Evolutionary conservation across 2,888 invertebrate species (phyloP).

Genomic region (Mechanitis messenoides): DNA sequence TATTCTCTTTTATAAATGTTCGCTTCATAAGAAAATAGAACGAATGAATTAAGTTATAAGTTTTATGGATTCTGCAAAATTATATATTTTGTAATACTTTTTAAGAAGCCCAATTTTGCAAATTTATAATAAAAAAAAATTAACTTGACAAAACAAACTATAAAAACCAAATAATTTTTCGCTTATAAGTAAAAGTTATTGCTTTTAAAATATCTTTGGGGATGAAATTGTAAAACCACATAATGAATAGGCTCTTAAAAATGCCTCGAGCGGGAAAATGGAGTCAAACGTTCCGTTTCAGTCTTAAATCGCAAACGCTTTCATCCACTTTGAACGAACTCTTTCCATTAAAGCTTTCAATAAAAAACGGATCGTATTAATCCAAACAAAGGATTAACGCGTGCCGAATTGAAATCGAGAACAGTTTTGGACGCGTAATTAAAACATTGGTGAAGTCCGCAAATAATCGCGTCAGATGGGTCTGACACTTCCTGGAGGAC

Average conservation of each 20-base stretch:
- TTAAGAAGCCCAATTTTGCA: no score
- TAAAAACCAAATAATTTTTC: background rate
- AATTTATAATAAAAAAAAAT: no score
- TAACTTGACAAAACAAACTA: background rate
- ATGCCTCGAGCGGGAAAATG: slow-evolving; percentile 24
- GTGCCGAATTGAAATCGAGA: slow-evolving; percentile 45
- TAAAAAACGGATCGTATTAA: slow-evolving; percentile 48
- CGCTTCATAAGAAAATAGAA: no score
- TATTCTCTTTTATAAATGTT: no score
- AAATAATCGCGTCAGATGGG: slow-evolving; percentile 39
- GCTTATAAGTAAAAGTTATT: slow-evolving; percentile 6
- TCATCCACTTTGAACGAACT: slow-evolving; percentile 31
- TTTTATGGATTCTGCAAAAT: no score
- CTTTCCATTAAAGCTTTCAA: slow-evolving; percentile 41
- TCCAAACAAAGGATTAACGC: slow-evolving; percentile 41
- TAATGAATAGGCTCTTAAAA: slow-evolving; percentile 29
- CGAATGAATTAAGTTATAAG: no score
- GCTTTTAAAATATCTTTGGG: slow-evolving; percentile 20
- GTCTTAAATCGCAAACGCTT: slow-evolving; percentile 30
- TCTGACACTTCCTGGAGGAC: slow-evolving; percentile 42
- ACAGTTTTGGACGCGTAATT: slow-evolving; percentile 47
- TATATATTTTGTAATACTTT: no score
- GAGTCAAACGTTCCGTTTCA: slow-evolving; percentile 28
- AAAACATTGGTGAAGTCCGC: slow-evolving; percentile 42
- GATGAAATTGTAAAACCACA: slow-evolving; percentile 22